A percentile compares a stretch with the other conserved stretches of the same genome.
These are phyloP conservation scores for Saiga tatarica DNA, from an alignment of 2,113 vertebrate genomes.

Conservation along the genomic window DNA sequence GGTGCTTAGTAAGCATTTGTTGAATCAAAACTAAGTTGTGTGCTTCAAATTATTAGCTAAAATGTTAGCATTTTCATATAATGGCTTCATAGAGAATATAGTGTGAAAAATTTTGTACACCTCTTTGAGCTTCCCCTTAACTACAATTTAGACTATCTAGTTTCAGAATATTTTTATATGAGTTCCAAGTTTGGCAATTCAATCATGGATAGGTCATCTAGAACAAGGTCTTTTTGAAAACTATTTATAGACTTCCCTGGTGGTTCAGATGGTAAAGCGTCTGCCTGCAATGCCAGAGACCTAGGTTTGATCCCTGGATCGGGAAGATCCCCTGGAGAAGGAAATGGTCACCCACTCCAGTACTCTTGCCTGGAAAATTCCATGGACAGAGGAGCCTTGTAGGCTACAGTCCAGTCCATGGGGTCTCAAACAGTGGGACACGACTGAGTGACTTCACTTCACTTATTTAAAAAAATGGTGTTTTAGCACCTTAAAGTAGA, in stretches of 20 bases:
- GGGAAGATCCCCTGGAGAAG: background rate
- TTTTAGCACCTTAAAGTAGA: background rate
- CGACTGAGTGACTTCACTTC: background rate
- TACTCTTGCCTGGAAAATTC: background rate
- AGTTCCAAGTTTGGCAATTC: background rate
- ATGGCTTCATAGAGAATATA: background rate
- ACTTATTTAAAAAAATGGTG: background rate
- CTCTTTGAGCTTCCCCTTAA: background rate
- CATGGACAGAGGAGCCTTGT: background rate
- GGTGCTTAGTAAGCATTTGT: background rate
- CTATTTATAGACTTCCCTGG: background rate
- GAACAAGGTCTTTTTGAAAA: background rate
- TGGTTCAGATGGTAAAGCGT: background rate
- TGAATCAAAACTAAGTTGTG: conserved; percentile 1
- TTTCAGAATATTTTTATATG: conserved; percentile 3
- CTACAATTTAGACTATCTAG: background rate
- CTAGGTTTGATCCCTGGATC: accelerated
- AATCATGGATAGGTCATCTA: background rate
- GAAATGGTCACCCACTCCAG: background rate
- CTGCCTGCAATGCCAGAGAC: background rate
- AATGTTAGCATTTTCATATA: background rate
- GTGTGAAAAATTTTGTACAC: background rate
- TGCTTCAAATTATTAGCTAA: background rate
- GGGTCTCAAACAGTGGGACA: background rate
- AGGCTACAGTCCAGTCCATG: background rate